Percentiles rank a stretch among this genome's conserved stretches.
Conservation (phyloP, 2,888 invertebrate genomes). For the Platycnemis pennipes region DNA sequence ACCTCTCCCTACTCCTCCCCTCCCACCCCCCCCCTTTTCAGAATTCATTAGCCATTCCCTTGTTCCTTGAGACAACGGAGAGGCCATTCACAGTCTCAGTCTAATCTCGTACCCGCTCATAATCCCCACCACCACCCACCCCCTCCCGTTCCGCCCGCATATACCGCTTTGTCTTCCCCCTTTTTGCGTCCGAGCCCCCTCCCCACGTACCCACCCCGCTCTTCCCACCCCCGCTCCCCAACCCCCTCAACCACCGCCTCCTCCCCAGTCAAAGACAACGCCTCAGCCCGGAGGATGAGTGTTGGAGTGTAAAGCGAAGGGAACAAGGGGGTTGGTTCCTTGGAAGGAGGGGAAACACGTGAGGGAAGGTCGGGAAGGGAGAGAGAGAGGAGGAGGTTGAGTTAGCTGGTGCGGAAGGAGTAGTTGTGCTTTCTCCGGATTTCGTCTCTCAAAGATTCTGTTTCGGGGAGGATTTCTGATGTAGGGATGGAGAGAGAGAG, state of each 20-base stretch:
- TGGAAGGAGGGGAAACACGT: too few relatives aligned
- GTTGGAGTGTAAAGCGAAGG: neutral
- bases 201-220: neutral
- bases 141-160: neutral
- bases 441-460: conserved; percentile 50
- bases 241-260: neutral
- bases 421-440: conserved; percentile 38
- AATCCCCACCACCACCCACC: neutral
- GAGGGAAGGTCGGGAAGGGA: too few relatives aligned
- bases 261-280: conserved; percentile 19
- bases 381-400: neutral
- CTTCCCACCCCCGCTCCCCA: neutral
- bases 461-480: conserved; percentile 41
- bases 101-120: conserved; percentile 50
- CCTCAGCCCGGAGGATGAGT: neutral
- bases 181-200: neutral
- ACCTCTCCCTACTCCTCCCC: neutral
- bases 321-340: neutral
- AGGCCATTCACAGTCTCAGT: conserved; percentile 48
- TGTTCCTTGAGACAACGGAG: conserved; percentile 59
- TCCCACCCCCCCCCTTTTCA: neutral
- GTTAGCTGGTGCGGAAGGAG: conserved; percentile 48
- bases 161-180: neutral
- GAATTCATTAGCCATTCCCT: conserved; percentile 64
- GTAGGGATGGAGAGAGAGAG: neutral